phyloP scores from a whole-genome alignment of 2,888 invertebrate species.

The Pelosia muscerda region DNA sequence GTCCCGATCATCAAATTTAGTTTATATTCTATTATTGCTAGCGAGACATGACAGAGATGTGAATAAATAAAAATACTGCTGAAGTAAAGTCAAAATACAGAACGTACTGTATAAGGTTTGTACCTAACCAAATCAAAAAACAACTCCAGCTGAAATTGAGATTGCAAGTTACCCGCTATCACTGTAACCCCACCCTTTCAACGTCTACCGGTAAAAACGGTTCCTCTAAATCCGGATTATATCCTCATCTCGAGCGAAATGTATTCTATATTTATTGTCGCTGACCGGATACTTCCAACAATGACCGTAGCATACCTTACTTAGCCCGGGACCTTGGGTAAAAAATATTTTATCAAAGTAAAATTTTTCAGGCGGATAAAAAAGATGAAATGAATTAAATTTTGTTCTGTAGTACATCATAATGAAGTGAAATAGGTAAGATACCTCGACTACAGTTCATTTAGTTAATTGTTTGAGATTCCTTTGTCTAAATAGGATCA shows the following conservation, averaged over 20 bases:
- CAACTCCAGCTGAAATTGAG: not conserved
- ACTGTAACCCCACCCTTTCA: conserved; percentile 47
- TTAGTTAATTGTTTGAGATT: conserved; percentile 10
- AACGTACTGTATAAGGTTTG: not conserved
- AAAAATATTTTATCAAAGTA: conserved; percentile 56
- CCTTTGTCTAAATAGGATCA: conserved; percentile 20
- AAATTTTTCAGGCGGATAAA: conserved; percentile 58
- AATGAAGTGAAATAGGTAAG: conserved; percentile 21
- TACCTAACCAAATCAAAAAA: not conserved
- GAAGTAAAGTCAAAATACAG: too few species aligned
- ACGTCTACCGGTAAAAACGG: conserved; percentile 57
- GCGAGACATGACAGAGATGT: too few species aligned
- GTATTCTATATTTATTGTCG: conserved; percentile 79
- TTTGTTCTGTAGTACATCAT: conserved; percentile 27
- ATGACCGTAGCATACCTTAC: conserved; percentile 67
- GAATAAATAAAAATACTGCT: too few species aligned
- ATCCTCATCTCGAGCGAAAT: conserved; percentile 74
- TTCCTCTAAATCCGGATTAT: conserved; percentile 78
- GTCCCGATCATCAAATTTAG: too few species aligned
- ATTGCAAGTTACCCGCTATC: conserved; percentile 30
- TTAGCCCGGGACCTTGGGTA: conserved; percentile 63
- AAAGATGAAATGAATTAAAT: conserved; percentile 39
- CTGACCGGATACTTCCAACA: conserved; percentile 79
- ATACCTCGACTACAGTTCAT: conserved; percentile 7
- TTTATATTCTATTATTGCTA: too few species aligned